Conservation (phyloP, 1,140 invertebrate species). For the Bilobella aurantiaca region DNA sequence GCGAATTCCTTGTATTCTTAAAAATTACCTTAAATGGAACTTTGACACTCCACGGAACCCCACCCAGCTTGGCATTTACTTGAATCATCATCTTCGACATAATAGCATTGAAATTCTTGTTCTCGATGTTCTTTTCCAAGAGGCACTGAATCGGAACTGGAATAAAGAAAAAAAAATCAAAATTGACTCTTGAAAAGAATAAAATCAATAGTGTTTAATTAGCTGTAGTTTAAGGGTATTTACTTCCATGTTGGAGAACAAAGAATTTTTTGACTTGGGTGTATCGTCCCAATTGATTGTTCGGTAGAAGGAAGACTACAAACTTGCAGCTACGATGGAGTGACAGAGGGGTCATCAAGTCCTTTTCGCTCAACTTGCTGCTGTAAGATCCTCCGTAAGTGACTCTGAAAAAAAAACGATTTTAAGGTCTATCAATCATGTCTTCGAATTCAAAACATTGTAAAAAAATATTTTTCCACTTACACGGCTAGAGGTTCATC, state of each 20-base stretch:
- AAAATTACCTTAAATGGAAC: conserved; percentile 47
- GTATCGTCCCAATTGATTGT: conserved; percentile 61
- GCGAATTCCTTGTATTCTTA: too few species aligned
- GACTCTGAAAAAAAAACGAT: conserved; percentile 9
- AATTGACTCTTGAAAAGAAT: background rate
- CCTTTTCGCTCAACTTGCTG: background rate
- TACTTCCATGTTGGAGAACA: conserved; percentile 50
- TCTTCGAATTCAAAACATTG: too few species aligned
- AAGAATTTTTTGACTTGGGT: conserved; percentile 74
- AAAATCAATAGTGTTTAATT: background rate
- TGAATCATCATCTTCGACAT: conserved; percentile 50
- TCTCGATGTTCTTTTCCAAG: conserved; percentile 18
- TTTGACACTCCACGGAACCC: conserved; percentile 47
- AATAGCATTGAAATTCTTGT: conserved; percentile 43
- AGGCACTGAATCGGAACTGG: conserved; percentile 25
- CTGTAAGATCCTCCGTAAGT: conserved; percentile 1
- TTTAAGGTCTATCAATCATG: too few species aligned
- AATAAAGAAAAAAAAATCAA: conserved; percentile 9
- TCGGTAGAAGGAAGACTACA: conserved; percentile 47
- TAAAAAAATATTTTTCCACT: too few species aligned
- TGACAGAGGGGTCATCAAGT: background rate
- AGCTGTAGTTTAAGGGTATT: conserved; percentile 7
- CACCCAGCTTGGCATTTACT: conserved; percentile 50
- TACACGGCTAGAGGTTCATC: too few species aligned
- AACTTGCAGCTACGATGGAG: background rate